phyloP scores from a whole-genome alignment of 2,113 vertebrate species.

The Notarius quadriscutis region DNA sequence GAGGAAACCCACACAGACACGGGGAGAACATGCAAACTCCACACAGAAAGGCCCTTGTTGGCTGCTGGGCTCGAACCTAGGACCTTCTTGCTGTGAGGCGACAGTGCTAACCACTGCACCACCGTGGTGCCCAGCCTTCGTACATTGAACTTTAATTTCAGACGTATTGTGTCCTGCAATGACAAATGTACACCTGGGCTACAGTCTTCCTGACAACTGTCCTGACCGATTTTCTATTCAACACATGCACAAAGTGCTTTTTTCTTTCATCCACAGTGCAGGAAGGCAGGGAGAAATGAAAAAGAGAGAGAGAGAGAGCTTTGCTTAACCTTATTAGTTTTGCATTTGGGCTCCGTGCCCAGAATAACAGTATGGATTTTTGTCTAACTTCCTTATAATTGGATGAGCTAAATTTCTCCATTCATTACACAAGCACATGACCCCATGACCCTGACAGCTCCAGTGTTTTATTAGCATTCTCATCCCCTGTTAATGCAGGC shows the following conservation, averaged over 20 bases:
- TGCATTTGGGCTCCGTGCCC: slow-evolving; percentile 76
- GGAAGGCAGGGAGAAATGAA: slow-evolving; percentile 22
- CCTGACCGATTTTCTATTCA: neutral
- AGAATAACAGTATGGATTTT: slow-evolving; percentile 79
- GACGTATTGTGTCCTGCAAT: neutral
- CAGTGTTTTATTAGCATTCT: slow-evolving; percentile 76
- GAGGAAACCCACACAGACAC: no score
- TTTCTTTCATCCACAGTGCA: neutral
- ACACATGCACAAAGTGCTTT: neutral
- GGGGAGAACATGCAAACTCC: no score
- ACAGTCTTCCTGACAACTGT: neutral
- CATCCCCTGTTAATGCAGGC: slow-evolving; percentile 73
- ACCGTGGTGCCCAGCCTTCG: neutral
- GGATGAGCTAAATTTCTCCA: slow-evolving; percentile 81
- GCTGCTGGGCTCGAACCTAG: no score
- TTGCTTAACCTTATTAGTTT: slow-evolving; percentile 80
- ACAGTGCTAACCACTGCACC: no score
- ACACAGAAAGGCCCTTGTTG: no score
- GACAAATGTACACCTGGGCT: neutral
- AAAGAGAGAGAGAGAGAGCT: slow-evolving; percentile 46
- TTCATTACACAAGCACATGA: slow-evolving; percentile 78
- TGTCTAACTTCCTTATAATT: slow-evolving; percentile 76
- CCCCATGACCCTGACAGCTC: slow-evolving; percentile 70
- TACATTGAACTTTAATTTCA: neutral
- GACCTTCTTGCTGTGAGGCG: no score